Evolutionary conservation across 1,140 invertebrate genomes (phyloP).

Genomic region (Philotrypesis tridentata): DNA sequence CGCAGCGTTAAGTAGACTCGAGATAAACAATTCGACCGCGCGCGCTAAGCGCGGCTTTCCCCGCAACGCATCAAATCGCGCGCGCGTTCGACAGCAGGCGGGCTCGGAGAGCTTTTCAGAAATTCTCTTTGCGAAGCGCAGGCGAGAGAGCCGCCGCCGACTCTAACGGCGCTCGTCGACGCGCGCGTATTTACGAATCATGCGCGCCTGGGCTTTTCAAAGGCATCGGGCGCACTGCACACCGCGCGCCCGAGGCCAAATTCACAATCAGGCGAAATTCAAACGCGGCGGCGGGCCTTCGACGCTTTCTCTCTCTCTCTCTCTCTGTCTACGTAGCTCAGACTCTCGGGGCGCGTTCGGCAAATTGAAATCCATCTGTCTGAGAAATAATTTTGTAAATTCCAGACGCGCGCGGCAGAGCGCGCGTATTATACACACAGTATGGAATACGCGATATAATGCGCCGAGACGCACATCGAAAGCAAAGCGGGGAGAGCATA

Average conservation of each 20-base stretch:
- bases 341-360: constrained; percentile 3
- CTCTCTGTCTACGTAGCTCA: no score
- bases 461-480: neutral
- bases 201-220: constrained; percentile 10
- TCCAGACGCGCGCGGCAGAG: no score
- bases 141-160: no score
- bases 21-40: no score
- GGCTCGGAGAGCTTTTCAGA: constrained; percentile 17
- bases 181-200: constrained; percentile 22
- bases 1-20: no score
- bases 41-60: no score
- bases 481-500: no score
- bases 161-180: no score
- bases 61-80: neutral
- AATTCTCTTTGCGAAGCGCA: constrained; percentile 29
- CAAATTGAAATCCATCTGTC: constrained; percentile 12
- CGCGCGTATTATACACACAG: neutral
- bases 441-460: neutral
- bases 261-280: constrained; percentile 28
- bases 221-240: neutral
- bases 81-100: no score
- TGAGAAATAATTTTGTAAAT: no score
- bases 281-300: neutral
- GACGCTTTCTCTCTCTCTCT: no score
- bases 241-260: neutral